Evolutionary conservation across 2,888 invertebrate species (phyloP).

Genomic region (Odontomyia ornata): DNA sequence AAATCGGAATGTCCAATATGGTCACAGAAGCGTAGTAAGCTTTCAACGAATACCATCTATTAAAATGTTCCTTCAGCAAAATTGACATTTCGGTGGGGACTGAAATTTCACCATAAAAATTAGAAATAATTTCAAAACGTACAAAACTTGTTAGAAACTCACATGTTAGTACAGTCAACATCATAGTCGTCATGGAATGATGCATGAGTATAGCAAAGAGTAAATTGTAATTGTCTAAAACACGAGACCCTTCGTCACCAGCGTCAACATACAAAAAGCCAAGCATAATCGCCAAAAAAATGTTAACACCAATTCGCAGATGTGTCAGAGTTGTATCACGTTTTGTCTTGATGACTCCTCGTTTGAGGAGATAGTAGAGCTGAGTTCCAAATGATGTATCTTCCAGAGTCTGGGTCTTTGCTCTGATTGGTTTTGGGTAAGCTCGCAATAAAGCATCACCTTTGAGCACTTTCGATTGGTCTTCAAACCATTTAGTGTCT

Average conservation of each 20-base stretch:
- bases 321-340: slow-evolving; percentile 84
- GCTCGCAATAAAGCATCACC: slow-evolving; percentile 69
- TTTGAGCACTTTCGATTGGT: slow-evolving; percentile 67
- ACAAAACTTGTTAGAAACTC: slow-evolving; percentile 61
- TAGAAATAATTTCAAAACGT: background rate
- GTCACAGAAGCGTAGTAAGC: slow-evolving; percentile 82
- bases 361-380: slow-evolving; percentile 72
- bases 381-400: slow-evolving; percentile 79
- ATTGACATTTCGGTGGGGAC: slow-evolving; percentile 82
- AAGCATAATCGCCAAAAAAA: slow-evolving; percentile 78
- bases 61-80: slow-evolving; percentile 84
- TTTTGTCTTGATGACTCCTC: slow-evolving; percentile 78
- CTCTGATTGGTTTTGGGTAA: slow-evolving; percentile 66
- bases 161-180: slow-evolving; percentile 89
- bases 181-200: slow-evolving; percentile 91
- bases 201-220: slow-evolving; percentile 93
- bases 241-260: slow-evolving; percentile 79
- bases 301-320: slow-evolving; percentile 74
- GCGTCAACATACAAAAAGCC: slow-evolving; percentile 78
- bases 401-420: slow-evolving; percentile 67
- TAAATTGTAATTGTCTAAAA: slow-evolving; percentile 85
- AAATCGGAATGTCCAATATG: slow-evolving; percentile 79
- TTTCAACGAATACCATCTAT: slow-evolving; percentile 87
- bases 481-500: slow-evolving; percentile 74
- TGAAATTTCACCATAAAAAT: slow-evolving; percentile 43